Conservation (phyloP, 2,797 vertebrate species). For the Anniella stebbinsi region DNA sequence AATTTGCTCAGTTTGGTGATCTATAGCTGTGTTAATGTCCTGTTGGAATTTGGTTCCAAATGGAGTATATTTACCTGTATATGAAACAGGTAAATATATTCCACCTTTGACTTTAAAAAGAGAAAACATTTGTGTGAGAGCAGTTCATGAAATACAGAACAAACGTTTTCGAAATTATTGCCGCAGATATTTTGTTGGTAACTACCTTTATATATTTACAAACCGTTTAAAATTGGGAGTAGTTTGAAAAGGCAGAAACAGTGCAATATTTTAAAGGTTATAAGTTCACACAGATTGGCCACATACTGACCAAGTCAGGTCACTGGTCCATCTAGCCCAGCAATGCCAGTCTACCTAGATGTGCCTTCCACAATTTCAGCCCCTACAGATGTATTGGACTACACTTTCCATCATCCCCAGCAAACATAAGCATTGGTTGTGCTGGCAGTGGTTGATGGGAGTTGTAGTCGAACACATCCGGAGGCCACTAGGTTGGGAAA, state of each 20-base stretch:
- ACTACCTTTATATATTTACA: background rate
- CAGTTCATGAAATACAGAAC: background rate
- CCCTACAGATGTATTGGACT: background rate
- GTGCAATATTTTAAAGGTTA: background rate
- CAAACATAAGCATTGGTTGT: background rate
- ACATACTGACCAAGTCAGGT: background rate
- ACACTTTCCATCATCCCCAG: background rate
- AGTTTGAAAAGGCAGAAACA: background rate
- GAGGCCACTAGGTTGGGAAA: background rate
- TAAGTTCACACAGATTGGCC: background rate
- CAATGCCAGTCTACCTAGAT: background rate
- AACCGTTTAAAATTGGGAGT: background rate
- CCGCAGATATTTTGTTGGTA: too few species aligned
- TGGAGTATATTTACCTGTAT: background rate
- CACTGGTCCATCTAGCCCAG: background rate
- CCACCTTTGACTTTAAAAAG: background rate
- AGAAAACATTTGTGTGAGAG: background rate
- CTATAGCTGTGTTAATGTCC: too few species aligned
- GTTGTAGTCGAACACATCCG: background rate
- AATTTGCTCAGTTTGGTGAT: background rate
- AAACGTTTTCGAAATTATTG: too few species aligned
- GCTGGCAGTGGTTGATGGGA: too few species aligned
- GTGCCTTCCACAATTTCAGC: background rate
- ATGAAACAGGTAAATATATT: too few species aligned
- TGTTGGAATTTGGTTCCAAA: too few species aligned